Conservation (phyloP, 2,888 invertebrate genomes). For the Tetragnatha montana region DNA sequence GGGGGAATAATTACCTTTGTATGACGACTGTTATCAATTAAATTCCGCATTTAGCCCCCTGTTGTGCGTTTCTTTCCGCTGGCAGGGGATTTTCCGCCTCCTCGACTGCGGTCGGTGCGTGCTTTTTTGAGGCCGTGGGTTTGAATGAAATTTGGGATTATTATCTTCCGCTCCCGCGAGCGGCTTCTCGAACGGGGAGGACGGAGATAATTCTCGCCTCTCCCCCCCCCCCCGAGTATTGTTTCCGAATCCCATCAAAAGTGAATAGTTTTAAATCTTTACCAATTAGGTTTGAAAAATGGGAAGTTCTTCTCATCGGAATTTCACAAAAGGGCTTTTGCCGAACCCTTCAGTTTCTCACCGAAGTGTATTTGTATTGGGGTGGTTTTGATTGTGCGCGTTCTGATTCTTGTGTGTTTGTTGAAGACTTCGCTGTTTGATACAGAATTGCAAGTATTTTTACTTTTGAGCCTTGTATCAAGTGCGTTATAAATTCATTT, state of each 20-base stretch:
- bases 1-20: neutral
- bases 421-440: too few relatives aligned
- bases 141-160: neutral
- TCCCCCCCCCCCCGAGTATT: neutral
- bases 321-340: too few relatives aligned
- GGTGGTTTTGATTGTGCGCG: too few relatives aligned
- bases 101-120: neutral
- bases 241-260: neutral
- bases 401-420: too few relatives aligned
- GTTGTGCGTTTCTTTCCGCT: neutral
- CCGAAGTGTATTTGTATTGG: too few relatives aligned
- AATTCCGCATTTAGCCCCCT: neutral
- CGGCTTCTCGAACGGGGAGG: neutral
- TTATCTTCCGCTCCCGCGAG: neutral
- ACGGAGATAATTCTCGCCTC: neutral
- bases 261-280: neutral
- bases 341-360: too few relatives aligned
- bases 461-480: too few relatives aligned
- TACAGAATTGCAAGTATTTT: too few relatives aligned
- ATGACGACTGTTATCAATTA: neutral
- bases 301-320: neutral
- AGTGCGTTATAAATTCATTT: too few relatives aligned
- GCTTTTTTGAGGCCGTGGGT: neutral
- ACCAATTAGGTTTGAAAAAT: neutral
- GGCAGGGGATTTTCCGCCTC: neutral